Evolutionary conservation across 1,140 invertebrate species (phyloP).

Genomic region (Ctenoplectra terminalis): DNA sequence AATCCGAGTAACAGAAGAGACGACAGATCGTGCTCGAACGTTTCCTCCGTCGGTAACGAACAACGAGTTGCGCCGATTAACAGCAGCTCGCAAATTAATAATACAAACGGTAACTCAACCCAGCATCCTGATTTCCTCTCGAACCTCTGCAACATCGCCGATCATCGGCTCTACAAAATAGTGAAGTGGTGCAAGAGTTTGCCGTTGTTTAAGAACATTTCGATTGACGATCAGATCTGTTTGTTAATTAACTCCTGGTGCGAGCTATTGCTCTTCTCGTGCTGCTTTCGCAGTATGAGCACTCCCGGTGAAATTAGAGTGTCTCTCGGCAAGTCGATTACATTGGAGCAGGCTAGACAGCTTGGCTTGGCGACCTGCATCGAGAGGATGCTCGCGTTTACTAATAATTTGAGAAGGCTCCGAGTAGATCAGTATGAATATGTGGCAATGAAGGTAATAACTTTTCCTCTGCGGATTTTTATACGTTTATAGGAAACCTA

Average conservation of each 20-base stretch:
- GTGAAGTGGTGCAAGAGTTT: conserved; percentile 99
- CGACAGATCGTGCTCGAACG: conserved; percentile 65
- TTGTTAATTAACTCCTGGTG: conserved; percentile 99
- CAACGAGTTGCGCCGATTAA: conserved; percentile 60
- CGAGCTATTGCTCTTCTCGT: conserved; percentile 95
- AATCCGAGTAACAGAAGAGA: conserved; percentile 62
- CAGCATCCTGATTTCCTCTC: conserved; percentile 91
- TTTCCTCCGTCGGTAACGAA: conserved; percentile 58
- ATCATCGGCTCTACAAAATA: conserved; percentile 97
- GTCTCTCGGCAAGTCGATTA: conserved; percentile 89
- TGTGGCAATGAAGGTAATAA: conserved; percentile 94
- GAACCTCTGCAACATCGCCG: conserved; percentile 96
- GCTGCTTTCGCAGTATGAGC: conserved; percentile 94
- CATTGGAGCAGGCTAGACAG: conserved; percentile 88
- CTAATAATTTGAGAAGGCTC: conserved; percentile 94
- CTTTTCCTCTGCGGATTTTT: background rate
- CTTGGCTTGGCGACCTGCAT: conserved; percentile 91
- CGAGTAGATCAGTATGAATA: conserved; percentile 98
- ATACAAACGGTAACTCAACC: conserved; percentile 85
- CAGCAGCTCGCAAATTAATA: conserved; percentile 52
- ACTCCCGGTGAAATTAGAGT: conserved; percentile 94
- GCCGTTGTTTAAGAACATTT: conserved; percentile 97
- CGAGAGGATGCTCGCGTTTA: conserved; percentile 96
- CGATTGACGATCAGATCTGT: conserved; percentile 98
- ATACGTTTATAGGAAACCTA: too few relatives aligned